A percentile compares a stretch with the other conserved stretches of the same genome.
These are phyloP conservation scores for Synergus japonicus DNA, from an alignment of 2,888 invertebrate species.

Conservation along the genomic window DNA sequence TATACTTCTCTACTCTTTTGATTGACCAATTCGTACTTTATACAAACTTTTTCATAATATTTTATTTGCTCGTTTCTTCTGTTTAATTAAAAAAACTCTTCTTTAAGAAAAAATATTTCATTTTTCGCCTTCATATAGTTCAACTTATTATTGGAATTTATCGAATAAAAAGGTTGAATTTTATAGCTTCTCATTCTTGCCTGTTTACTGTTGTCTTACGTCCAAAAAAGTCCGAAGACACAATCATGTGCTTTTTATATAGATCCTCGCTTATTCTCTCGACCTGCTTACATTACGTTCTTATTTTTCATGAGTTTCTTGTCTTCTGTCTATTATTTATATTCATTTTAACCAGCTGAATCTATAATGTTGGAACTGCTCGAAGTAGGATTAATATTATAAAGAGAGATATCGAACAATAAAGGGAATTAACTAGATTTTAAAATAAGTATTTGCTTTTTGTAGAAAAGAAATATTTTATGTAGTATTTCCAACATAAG, in stretches of 20 bases:
- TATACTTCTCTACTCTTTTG: conserved; percentile 9
- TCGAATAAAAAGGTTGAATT: conserved; percentile 21
- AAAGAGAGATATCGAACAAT: not conserved
- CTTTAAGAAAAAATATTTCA: not conserved
- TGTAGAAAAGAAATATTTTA: not conserved
- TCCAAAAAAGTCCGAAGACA: not conserved
- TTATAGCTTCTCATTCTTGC: conserved; percentile 40
- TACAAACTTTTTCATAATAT: not conserved
- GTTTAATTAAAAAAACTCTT: not conserved
- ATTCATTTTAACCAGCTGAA: not conserved
- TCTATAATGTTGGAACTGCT: conserved; percentile 31
- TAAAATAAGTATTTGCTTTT: not conserved
- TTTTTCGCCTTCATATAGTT: not conserved
- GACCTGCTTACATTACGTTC: conserved; percentile 41
- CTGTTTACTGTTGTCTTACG: conserved; percentile 38
- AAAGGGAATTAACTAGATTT: not conserved
- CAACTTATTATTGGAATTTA: not conserved
- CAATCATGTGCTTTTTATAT: conserved; percentile 24
- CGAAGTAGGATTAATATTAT: not conserved
- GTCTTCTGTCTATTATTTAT: conserved; percentile 7
- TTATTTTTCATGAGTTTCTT: conserved; percentile 1
- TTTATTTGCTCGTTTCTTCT: conserved; percentile 3
- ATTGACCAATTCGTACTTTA: not conserved
- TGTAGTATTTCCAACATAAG: conserved; percentile 25
- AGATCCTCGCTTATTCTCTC: conserved; percentile 44